Conservation (phyloP, 1,140 invertebrate genomes). For the Sycobia sp. region DNA sequence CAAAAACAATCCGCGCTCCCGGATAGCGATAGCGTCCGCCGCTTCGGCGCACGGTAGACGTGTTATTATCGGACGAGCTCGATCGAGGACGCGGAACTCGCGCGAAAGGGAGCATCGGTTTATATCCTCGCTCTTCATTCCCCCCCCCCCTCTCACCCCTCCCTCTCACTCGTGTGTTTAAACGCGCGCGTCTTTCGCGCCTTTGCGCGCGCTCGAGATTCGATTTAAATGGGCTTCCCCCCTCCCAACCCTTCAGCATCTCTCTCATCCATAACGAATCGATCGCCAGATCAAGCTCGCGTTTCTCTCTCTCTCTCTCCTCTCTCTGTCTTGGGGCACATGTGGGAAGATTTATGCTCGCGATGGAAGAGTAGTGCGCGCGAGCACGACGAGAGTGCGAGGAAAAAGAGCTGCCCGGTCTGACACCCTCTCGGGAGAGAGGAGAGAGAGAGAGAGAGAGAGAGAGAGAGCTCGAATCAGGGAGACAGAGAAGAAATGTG, state of each 20-base stretch:
- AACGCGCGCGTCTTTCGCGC: neutral
- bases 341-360: constrained; percentile 28
- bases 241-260: constrained; percentile 9
- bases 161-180: neutral
- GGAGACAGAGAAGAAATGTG: no score
- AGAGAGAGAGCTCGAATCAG: no score
- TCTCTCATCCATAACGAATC: constrained; percentile 50
- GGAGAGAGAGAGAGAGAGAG: no score
- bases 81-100: constrained; percentile 47
- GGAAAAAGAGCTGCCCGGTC: neutral
- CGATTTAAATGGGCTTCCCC: constrained; percentile 29
- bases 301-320: no score
- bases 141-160: neutral
- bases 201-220: constrained; percentile 33
- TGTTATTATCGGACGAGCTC: constrained; percentile 39
- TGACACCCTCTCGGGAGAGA: no score
- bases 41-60: no score
- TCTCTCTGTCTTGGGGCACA: no score
- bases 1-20: constrained; percentile 20
- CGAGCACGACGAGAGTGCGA: neutral
- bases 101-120: neutral
- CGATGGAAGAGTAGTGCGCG: constrained; percentile 34
- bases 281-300: constrained; percentile 47
- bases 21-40: no score
- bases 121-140: neutral